Evolutionary conservation across 2,888 invertebrate species (phyloP).

Genomic region (Chloroclysta siterata): DNA sequence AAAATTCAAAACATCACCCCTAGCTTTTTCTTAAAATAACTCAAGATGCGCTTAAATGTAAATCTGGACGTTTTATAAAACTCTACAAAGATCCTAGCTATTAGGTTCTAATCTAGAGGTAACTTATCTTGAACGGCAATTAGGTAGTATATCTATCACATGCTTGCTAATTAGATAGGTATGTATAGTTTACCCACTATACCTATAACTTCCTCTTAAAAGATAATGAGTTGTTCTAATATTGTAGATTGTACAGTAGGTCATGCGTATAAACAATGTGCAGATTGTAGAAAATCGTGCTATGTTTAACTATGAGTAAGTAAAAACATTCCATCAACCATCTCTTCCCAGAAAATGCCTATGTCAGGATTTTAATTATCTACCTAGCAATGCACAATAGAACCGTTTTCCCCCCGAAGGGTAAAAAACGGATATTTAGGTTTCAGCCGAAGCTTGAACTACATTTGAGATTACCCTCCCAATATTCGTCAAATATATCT

Average conservation of each 20-base stretch:
- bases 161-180: constrained; percentile 17
- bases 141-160: background rate
- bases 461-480: too few relatives aligned
- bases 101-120: too few relatives aligned
- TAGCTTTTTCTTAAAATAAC: background rate
- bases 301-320: constrained; percentile 10
- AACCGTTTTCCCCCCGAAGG: too few relatives aligned
- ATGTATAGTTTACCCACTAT: constrained; percentile 11
- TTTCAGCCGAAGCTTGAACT: too few relatives aligned
- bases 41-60: background rate
- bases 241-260: constrained; percentile 25
- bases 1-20: background rate
- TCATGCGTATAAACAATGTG: constrained; percentile 26
- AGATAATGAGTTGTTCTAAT: constrained; percentile 20
- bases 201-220: constrained; percentile 18
- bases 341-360: background rate
- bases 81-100: too few relatives aligned
- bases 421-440: too few relatives aligned
- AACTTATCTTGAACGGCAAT: background rate
- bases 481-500: too few relatives aligned
- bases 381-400: too few relatives aligned
- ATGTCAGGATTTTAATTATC: background rate
- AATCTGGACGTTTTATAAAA: background rate
- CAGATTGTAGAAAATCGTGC: constrained; percentile 22
- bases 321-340: constrained; percentile 6